phyloP scores from a whole-genome alignment of 2,888 invertebrate genomes.

The Tricholauxania praeusta region DNA sequence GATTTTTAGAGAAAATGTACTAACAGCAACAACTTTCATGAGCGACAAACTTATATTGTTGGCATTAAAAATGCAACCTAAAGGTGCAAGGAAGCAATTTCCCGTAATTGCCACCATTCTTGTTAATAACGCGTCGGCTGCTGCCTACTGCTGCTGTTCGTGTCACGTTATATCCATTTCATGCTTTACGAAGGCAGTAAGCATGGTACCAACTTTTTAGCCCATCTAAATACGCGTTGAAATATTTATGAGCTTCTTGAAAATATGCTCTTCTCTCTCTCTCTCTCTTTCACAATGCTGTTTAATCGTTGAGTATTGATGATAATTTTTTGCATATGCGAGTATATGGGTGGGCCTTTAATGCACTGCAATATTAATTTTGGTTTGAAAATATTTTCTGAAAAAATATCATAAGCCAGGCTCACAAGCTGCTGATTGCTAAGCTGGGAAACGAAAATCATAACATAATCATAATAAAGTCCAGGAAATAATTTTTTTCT shows the following conservation, averaged over 20 bases:
- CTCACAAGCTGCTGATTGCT: too few species aligned
- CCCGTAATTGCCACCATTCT: conserved; percentile 64
- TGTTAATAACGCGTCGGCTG: conserved; percentile 54
- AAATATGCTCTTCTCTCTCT: conserved; percentile 20
- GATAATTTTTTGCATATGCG: conserved; percentile 18
- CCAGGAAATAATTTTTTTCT: too few species aligned
- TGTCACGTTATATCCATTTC: not conserved
- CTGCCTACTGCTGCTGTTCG: conserved; percentile 31
- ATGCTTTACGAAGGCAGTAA: not conserved
- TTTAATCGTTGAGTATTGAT: conserved; percentile 23
- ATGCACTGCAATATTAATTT: too few species aligned
- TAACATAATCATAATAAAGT: too few species aligned
- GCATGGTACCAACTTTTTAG: not conserved
- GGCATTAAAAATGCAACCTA: conserved; percentile 15
- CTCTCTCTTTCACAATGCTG: not conserved
- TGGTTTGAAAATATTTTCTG: too few species aligned
- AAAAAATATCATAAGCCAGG: too few species aligned
- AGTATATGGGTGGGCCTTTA: not conserved
- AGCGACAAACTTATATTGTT: not conserved
- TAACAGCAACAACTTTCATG: not conserved
- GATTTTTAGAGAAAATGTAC: conserved; percentile 11
- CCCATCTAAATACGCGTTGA: conserved; percentile 54
- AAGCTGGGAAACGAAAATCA: too few species aligned
- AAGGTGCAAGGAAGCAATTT: conserved; percentile 67
- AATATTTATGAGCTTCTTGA: conserved; percentile 56